Evolutionary conservation across 2,888 invertebrate genomes (phyloP).

Genomic region (Calliopum simillimum): DNA sequence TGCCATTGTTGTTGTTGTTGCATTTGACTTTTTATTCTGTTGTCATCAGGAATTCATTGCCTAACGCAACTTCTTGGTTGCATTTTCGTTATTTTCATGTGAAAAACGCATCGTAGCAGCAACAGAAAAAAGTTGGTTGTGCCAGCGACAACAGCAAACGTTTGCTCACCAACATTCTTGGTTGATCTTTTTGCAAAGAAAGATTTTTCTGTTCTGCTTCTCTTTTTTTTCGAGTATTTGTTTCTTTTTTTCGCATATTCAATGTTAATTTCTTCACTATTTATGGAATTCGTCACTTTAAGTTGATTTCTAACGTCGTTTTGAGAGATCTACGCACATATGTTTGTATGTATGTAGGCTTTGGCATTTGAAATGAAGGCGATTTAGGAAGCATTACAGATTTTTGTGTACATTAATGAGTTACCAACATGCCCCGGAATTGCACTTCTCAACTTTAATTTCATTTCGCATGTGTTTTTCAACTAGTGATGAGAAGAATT

Average conservation of each 20-base stretch:
- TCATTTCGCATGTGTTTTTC: no score
- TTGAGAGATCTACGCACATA: background rate
- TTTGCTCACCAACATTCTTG: slow-evolving; percentile 11
- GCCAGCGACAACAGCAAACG: background rate
- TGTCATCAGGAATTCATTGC: slow-evolving; percentile 23
- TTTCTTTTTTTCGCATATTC: slow-evolving; percentile 17
- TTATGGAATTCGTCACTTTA: slow-evolving; percentile 42
- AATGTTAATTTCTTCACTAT: slow-evolving; percentile 31
- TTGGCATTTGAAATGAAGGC: slow-evolving; percentile 32
- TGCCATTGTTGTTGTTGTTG: slow-evolving; percentile 10
- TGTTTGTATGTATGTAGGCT: no score
- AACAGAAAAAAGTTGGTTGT: background rate
- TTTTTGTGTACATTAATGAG: slow-evolving; percentile 36
- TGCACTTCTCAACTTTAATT: background rate
- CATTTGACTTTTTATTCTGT: background rate
- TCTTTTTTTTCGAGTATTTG: background rate
- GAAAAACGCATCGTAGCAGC: slow-evolving; percentile 34
- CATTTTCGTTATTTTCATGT: slow-evolving; percentile 38
- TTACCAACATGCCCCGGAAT: background rate
- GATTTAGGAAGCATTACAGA: slow-evolving; percentile 37
- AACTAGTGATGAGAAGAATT: no score
- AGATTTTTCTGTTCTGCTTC: background rate
- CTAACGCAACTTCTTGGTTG: slow-evolving; percentile 20
- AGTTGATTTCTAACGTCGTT: slow-evolving; percentile 24
- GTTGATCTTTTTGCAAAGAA: background rate